phyloP scores from a whole-genome alignment of 2,113 vertebrate species.

The Peromyscus leucopus region DNA sequence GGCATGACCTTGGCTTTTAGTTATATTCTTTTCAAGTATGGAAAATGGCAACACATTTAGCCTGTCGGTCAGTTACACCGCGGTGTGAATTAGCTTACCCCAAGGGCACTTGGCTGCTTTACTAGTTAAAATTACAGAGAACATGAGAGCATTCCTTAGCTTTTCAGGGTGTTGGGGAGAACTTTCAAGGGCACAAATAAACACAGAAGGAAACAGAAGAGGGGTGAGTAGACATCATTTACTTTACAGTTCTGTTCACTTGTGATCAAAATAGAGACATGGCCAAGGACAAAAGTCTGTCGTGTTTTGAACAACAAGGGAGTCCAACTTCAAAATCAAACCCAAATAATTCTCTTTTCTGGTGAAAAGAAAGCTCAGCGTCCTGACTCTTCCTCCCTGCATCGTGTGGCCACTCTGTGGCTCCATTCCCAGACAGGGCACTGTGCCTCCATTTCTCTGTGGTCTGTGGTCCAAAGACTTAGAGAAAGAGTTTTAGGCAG shows the following conservation, averaged over 20 bases:
- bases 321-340: constrained; percentile 30
- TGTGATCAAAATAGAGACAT: constrained; percentile 3
- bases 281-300: background rate
- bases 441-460: constrained; percentile 47
- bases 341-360: constrained; percentile 41
- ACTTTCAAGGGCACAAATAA: background rate
- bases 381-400: constrained; percentile 28
- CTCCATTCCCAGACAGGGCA: background rate
- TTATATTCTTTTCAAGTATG: background rate
- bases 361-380: constrained; percentile 34
- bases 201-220: background rate
- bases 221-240: background rate
- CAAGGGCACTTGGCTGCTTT: background rate
- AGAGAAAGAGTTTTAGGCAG: constrained; percentile 69
- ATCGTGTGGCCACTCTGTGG: background rate
- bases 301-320: background rate
- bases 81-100: background rate
- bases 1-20: background rate
- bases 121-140: background rate
- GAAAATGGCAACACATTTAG: background rate
- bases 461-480: background rate
- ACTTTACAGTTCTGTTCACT: background rate
- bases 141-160: background rate
- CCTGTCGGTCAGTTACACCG: background rate
- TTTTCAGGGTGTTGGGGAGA: background rate